phyloP scores from a whole-genome alignment of 2,113 vertebrate genomes.

The Myocastor coypus region DNA sequence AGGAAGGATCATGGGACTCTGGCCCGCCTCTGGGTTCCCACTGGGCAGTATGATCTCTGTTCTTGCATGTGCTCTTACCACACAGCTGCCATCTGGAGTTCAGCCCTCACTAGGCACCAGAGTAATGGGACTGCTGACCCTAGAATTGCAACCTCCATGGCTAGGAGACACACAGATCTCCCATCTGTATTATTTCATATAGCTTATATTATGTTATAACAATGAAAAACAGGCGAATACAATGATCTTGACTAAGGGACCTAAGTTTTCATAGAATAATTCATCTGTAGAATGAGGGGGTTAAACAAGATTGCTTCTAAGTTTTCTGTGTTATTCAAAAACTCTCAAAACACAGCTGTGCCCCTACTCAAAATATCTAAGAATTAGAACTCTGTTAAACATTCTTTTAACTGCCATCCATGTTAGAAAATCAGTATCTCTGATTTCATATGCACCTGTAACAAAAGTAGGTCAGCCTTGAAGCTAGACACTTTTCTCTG shows the following conservation, averaged over 20 bases:
- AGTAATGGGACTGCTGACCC: background rate
- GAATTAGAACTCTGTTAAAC: slow-evolving; percentile 6
- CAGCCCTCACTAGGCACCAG: background rate
- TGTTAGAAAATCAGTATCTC: slow-evolving; percentile 18
- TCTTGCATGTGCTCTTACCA: background rate
- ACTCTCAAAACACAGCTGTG: background rate
- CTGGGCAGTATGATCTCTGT: background rate
- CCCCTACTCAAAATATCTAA: background rate
- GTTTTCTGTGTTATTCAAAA: slow-evolving; percentile 35
- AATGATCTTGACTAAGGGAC: slow-evolving; percentile 12
- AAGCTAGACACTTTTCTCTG: background rate
- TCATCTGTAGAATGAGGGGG: background rate
- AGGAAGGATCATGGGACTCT: background rate
- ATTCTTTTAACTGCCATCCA: slow-evolving; percentile 26
- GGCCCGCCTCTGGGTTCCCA: background rate
- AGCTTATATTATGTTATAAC: background rate
- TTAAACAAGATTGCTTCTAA: slow-evolving; percentile 9
- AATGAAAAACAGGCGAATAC: background rate
- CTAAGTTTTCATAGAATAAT: background rate
- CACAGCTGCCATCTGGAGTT: background rate
- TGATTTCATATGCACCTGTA: slow-evolving; percentile 18
- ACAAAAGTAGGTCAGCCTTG: slow-evolving; percentile 39
- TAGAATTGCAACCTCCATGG: background rate
- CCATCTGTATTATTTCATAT: no score
- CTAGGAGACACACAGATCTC: background rate